Conservation (phyloP, 2,113 vertebrate species). For the Lamprologus tigripictilis region DNA sequence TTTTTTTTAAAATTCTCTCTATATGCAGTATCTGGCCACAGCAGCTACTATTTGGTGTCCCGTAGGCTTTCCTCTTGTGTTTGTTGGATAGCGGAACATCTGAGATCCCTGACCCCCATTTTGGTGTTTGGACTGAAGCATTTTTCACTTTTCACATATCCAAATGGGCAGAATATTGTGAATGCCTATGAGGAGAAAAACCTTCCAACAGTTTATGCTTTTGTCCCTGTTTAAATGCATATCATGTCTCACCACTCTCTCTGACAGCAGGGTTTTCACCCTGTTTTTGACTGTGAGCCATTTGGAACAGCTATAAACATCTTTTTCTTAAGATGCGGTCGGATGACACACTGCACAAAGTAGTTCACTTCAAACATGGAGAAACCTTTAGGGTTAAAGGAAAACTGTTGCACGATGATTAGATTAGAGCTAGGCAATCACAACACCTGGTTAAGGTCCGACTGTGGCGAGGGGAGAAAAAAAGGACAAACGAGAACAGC, state of each 20-base stretch:
- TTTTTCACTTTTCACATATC: neutral
- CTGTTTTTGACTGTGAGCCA: neutral
- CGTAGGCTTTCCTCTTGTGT: neutral
- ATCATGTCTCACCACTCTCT: neutral
- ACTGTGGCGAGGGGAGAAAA: neutral
- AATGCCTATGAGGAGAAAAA: neutral
- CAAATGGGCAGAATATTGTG: neutral
- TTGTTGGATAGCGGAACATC: neutral
- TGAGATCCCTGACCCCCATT: neutral
- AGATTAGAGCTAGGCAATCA: neutral
- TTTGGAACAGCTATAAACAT: neutral
- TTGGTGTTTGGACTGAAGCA: neutral
- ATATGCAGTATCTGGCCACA: neutral
- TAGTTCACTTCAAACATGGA: neutral
- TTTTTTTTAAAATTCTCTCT: neutral
- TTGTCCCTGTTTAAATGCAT: neutral
- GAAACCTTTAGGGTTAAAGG: neutral
- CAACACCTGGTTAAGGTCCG: neutral
- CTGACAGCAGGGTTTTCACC: neutral
- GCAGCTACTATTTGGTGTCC: neutral
- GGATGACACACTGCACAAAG: neutral
- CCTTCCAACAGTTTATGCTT: neutral
- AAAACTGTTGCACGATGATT: neutral
- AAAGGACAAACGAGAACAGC: neutral
- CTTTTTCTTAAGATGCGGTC: neutral